Conservation (phyloP, 1,140 invertebrate species). For the Solenopsis fugax region DNA sequence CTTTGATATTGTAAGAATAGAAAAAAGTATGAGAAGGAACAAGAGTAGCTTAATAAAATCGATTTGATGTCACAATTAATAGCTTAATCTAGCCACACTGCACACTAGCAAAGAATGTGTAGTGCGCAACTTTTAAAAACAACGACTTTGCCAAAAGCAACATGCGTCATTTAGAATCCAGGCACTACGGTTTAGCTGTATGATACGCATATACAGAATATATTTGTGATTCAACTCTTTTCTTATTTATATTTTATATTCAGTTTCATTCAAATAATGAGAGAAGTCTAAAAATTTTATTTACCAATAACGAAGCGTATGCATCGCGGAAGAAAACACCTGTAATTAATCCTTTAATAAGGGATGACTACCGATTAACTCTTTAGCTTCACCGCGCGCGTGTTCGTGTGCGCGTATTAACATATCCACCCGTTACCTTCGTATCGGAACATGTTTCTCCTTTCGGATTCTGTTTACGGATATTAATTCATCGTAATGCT, state of each 20-base stretch:
- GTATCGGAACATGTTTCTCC: slow-evolving; percentile 14
- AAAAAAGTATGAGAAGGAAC: background rate
- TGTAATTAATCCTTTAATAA: slow-evolving; percentile 16
- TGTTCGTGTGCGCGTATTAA: background rate
- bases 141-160: slow-evolving; percentile 18
- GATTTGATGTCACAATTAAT: slow-evolving; percentile 1
- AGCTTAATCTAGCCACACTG: background rate
- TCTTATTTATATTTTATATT: background rate
- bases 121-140: background rate
- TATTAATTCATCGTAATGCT: slow-evolving; percentile 57
- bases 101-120: background rate
- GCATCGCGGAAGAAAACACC: background rate
- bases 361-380: background rate
- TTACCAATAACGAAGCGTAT: background rate
- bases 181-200: background rate
- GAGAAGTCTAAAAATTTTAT: background rate
- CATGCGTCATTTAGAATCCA: background rate
- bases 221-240: background rate
- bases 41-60: background rate
- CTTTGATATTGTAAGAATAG: background rate
- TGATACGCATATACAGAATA: background rate
- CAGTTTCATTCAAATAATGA: background rate
- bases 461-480: slow-evolving; percentile 50
- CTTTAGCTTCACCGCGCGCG: background rate
- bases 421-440: slow-evolving; percentile 39